Evolutionary conservation across 2,113 vertebrate genomes (phyloP).

Genomic region (Serinus canaria): DNA sequence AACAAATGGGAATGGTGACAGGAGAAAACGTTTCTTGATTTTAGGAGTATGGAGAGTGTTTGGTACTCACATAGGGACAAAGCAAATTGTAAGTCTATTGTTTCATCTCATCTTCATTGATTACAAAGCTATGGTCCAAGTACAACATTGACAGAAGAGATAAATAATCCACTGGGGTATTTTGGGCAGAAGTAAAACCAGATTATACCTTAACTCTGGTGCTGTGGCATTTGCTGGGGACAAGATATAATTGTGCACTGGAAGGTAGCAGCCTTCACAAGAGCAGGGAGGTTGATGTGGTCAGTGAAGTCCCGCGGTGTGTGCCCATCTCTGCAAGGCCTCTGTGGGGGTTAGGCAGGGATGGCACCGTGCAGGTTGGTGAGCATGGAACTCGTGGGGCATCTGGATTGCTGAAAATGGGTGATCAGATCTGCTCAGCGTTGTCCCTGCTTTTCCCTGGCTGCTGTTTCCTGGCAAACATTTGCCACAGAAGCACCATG

Average conservation of each 20-base stretch:
- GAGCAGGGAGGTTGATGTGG: neutral
- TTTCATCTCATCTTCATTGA: neutral
- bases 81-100: neutral
- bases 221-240: neutral
- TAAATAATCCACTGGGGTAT: neutral
- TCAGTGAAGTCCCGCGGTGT: accelerated
- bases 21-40: neutral
- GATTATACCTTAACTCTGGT: neutral
- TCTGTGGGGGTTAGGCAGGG: accelerated
- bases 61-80: neutral
- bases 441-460: neutral
- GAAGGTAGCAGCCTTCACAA: neutral
- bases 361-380: accelerated
- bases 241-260: neutral
- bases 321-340: accelerated
- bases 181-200: neutral
- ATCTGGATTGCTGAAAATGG: neutral
- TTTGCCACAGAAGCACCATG: neutral
- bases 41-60: neutral
- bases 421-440: accelerated
- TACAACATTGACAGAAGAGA: constrained; percentile 21
- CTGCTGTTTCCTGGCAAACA: neutral
- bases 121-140: neutral
- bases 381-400: neutral
- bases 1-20: neutral